These are phyloP conservation scores for Synanthedon vespiformis DNA, from an alignment of 2,888 invertebrate species.

Conservation along the genomic window DNA sequence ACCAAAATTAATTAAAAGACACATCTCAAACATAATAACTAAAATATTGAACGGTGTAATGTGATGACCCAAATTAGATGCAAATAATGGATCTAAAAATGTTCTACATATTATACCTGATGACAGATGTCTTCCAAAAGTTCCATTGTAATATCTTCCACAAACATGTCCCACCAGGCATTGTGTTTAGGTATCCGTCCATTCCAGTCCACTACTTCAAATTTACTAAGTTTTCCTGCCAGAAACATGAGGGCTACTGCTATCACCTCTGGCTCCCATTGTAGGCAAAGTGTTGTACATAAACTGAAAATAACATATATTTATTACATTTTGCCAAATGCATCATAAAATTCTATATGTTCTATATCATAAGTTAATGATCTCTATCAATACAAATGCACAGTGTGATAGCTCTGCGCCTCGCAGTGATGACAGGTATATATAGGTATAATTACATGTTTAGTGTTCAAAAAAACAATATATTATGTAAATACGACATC, in stretches of 20 bases:
- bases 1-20: too few species aligned
- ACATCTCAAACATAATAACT: too few species aligned
- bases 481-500: too few species aligned
- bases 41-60: too few species aligned
- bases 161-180: constrained; percentile 99
- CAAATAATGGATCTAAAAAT: too few species aligned
- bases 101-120: constrained; percentile 69
- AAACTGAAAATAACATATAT: constrained; percentile 66
- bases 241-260: constrained; percentile 98
- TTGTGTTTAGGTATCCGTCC: constrained; percentile 81
- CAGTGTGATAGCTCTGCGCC: neutral
- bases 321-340: neutral
- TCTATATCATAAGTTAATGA: neutral
- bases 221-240: constrained; percentile 95
- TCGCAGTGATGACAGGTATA: too few species aligned
- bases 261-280: constrained; percentile 99
- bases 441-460: too few species aligned
- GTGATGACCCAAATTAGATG: too few species aligned
- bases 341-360: neutral
- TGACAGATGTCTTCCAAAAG: constrained; percentile 97
- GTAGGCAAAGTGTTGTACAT: constrained; percentile 94
- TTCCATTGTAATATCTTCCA: constrained; percentile 94
- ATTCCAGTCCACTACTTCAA: constrained; percentile 94
- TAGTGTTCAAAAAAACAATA: too few species aligned
- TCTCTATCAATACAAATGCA: neutral